A percentile compares a stretch with the other conserved stretches of the same genome.
Conservation (phyloP, 2,113 vertebrate genomes). For the Gadus macrocephalus region DNA sequence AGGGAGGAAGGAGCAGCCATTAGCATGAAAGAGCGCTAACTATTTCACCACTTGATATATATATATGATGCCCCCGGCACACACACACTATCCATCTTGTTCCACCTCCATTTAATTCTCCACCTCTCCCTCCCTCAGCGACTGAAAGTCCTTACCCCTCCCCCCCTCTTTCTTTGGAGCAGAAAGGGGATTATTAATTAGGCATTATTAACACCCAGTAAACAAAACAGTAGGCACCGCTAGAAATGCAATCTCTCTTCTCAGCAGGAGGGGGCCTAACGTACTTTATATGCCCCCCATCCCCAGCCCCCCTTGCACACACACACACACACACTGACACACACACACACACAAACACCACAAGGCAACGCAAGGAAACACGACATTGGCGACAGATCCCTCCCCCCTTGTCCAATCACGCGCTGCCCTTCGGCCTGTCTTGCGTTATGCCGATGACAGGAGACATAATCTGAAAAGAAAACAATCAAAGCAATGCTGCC, state of each 20-base stretch:
- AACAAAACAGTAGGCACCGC: slow-evolving; percentile 94
- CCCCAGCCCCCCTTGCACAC: slow-evolving; percentile 39
- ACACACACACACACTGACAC: slow-evolving; percentile 35
- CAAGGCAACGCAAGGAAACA: not conserved
- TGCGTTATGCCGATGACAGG: slow-evolving; percentile 67
- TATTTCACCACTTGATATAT: too few relatives aligned
- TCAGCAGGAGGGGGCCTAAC: slow-evolving; percentile 69
- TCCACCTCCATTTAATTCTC: slow-evolving; percentile 7
- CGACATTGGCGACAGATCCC: slow-evolving; percentile 41
- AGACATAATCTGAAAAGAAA: slow-evolving; percentile 80
- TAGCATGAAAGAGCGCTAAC: too few relatives aligned
- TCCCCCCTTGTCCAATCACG: slow-evolving; percentile 83
- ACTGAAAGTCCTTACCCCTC: too few relatives aligned
- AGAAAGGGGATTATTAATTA: slow-evolving; percentile 96
- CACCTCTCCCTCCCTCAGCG: slow-evolving; percentile 48
- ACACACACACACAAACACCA: slow-evolving; percentile 15
- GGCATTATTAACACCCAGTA: slow-evolving; percentile 99
- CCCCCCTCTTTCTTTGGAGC: slow-evolving; percentile 69
- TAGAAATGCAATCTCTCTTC: slow-evolving; percentile 95
- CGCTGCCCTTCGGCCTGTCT: slow-evolving; percentile 83
- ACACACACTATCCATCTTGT: not conserved
- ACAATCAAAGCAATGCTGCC: slow-evolving; percentile 80
- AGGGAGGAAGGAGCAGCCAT: too few relatives aligned
- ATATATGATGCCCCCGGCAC: not conserved
- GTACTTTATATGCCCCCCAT: slow-evolving; percentile 43